Conservation (phyloP, 2,797 vertebrate species). For the Antennarius maculatus region DNA sequence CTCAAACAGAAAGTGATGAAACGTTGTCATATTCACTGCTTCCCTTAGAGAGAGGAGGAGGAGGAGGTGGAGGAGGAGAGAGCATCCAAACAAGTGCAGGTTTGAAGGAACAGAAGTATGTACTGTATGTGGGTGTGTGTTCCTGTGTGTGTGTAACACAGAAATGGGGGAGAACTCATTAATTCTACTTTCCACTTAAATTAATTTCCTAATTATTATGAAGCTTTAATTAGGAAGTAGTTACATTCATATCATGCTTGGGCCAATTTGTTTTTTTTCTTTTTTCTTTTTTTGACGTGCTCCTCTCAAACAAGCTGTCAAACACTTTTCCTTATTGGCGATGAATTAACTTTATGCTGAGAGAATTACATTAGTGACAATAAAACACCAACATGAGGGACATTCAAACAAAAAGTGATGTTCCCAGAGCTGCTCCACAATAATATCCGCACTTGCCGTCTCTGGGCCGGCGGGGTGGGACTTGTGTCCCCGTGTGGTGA, state of each 20-base stretch:
- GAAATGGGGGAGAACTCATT: not conserved
- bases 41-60: conserved; percentile 33
- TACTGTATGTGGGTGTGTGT: not conserved
- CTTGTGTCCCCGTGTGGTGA: conserved; percentile 58
- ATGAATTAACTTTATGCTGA: not conserved
- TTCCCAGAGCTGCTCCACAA: conserved; percentile 1
- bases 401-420: conserved; percentile 20
- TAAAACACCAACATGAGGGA: conserved; percentile 12
- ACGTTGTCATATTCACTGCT: conserved; percentile 59
- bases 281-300: not conserved
- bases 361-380: not conserved
- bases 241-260: conserved; percentile 29
- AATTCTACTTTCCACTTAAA: conserved; percentile 43
- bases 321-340: not conserved
- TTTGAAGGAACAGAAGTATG: conserved; percentile 21
- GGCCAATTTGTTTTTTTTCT: not conserved
- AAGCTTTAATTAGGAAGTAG: conserved; percentile 41
- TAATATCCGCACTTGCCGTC: conserved; percentile 13
- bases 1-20: conserved; percentile 67
- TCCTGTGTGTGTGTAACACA: not conserved
- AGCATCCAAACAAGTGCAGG: conserved; percentile 43
- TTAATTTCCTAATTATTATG: conserved; percentile 40
- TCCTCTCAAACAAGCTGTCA: not conserved
- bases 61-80: conserved; percentile 14
- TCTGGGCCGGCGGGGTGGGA: conserved; percentile 54